A percentile compares a stretch with the other conserved stretches of the same genome.
Evolutionary conservation across 2,888 invertebrate genomes (phyloP).

Genomic region (Ceriagrion tenellum): DNA sequence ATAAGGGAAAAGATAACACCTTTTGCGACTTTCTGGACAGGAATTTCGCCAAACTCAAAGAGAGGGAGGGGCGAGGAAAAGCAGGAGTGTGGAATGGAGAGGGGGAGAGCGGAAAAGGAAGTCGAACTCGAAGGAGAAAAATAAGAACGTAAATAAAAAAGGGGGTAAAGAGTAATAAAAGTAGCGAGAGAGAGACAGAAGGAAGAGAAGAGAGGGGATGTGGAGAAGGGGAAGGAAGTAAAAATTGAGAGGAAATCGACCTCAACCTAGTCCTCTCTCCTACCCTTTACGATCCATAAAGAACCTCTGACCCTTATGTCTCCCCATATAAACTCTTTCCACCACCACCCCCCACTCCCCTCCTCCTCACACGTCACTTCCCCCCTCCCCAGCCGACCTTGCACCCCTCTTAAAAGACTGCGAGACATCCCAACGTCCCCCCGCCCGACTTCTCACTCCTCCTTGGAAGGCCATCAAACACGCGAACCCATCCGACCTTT

Average conservation of each 20-base stretch:
- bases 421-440: background rate
- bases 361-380: background rate
- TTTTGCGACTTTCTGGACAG: background rate
- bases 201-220: background rate
- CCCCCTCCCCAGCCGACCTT: background rate
- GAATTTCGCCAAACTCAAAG: background rate
- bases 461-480: conserved; percentile 31
- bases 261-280: conserved; percentile 61
- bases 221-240: conserved; percentile 45
- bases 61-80: background rate
- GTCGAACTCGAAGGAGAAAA: conserved; percentile 23
- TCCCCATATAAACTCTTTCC: conserved; percentile 40
- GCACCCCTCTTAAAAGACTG: background rate
- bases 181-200: background rate
- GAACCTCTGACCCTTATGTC: conserved; percentile 66
- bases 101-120: background rate
- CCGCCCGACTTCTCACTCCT: background rate
- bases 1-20: background rate
- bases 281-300: conserved; percentile 64
- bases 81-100: background rate
- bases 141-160: conserved; percentile 38
- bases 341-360: background rate
- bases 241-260: conserved; percentile 67
- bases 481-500: background rate
- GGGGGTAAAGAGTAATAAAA: background rate